A percentile compares a stretch with the other conserved stretches of the same genome.
phyloP scores from a whole-genome alignment of 2,888 invertebrate genomes.

The Perizoma flavofasciatum region DNA sequence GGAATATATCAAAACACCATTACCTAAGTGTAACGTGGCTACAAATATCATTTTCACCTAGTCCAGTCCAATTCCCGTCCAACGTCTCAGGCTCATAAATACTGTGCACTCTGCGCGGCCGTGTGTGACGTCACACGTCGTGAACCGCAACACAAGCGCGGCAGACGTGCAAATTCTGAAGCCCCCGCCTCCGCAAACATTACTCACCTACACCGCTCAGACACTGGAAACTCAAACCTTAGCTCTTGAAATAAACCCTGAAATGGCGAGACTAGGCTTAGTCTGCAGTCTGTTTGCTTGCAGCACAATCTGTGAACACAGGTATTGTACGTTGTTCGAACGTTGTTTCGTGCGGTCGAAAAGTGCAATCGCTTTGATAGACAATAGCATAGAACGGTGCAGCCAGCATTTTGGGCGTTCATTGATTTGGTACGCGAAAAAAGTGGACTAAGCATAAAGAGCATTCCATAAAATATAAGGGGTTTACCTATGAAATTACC shows the following conservation, averaged over 20 bases:
- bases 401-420: constrained; percentile 6
- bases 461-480: not conserved
- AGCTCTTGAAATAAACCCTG: constrained; percentile 7
- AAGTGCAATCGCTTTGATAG: constrained; percentile 30
- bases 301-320: constrained; percentile 27
- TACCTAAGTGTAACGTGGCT: not conserved
- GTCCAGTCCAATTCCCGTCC: constrained; percentile 18
- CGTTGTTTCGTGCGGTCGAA: constrained; percentile 14
- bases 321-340: constrained; percentile 18
- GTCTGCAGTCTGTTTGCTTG: constrained; percentile 19
- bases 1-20: too few species aligned
- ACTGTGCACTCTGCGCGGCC: constrained; percentile 22
- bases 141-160: constrained; percentile 40
- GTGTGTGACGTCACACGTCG: constrained; percentile 42
- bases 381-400: constrained; percentile 18
- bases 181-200: constrained; percentile 57
- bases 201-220: constrained; percentile 39
- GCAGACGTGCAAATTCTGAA: constrained; percentile 51
- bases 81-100: constrained; percentile 23
- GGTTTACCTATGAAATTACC: too few species aligned
- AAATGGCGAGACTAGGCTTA: not conserved
- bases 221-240: constrained; percentile 16
- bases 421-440: constrained; percentile 13
- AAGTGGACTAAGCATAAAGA: not conserved
- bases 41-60: constrained; percentile 21